Conservation (phyloP, 2,888 invertebrate species). For the Lottia scabra region DNA sequence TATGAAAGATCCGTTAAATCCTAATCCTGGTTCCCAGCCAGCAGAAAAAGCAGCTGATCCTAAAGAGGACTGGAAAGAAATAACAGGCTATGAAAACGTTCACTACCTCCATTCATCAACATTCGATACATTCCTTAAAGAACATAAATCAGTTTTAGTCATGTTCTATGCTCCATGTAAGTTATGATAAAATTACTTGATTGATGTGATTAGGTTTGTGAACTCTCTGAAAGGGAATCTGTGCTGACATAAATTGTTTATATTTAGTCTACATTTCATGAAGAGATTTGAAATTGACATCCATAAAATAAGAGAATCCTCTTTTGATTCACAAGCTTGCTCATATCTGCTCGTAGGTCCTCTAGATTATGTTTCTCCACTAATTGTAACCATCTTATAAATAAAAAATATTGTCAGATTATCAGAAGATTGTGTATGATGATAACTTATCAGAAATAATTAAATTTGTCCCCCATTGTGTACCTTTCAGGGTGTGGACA, state of each 20-base stretch:
- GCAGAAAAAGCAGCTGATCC: slow-evolving; percentile 40
- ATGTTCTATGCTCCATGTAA: slow-evolving; percentile 71
- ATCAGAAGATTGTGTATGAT: too few relatives aligned
- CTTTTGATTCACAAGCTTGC: too few relatives aligned
- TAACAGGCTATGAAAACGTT: slow-evolving; percentile 74
- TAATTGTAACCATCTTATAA: too few relatives aligned
- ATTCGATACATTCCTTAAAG: slow-evolving; percentile 71
- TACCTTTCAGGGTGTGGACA: slow-evolving; percentile 79
- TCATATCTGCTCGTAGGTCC: too few relatives aligned
- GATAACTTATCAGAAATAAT: too few relatives aligned
- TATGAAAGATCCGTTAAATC: slow-evolving; percentile 71
- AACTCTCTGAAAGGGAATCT: neutral
- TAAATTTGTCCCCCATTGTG: too few relatives aligned
- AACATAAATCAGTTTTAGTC: slow-evolving; percentile 72
- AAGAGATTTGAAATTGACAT: too few relatives aligned
- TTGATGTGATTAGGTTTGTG: neutral
- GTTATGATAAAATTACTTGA: slow-evolving; percentile 27
- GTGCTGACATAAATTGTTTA: too few relatives aligned
- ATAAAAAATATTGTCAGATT: too few relatives aligned
- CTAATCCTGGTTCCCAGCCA: slow-evolving; percentile 64
- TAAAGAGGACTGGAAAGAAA: slow-evolving; percentile 69
- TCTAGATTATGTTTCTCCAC: too few relatives aligned
- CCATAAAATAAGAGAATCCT: too few relatives aligned
- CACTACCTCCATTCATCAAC: slow-evolving; percentile 78
- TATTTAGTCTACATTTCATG: too few relatives aligned